Conservation (phyloP, 2,113 vertebrate species). For the Tauraco erythrolophus region DNA sequence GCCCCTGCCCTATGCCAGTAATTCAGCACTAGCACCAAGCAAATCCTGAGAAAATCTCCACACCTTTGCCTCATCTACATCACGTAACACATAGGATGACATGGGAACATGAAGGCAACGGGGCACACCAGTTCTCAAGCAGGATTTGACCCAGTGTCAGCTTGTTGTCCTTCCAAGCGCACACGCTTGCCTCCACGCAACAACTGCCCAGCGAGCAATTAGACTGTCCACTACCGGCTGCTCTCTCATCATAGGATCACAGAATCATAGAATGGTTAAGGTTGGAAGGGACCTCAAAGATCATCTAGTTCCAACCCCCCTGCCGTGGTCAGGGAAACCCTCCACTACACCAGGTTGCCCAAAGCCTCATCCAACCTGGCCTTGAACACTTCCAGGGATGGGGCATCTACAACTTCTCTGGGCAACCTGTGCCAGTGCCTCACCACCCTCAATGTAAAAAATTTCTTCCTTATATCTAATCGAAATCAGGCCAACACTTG, state of each 20-base stretch:
- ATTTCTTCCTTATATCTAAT: too few relatives aligned
- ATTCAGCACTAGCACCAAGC: not conserved
- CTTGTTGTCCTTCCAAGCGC: not conserved
- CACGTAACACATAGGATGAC: not conserved
- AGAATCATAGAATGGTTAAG: too few relatives aligned
- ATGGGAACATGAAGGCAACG: rapidly evolving
- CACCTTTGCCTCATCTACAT: not conserved
- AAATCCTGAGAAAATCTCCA: not conserved
- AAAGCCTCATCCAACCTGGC: too few relatives aligned
- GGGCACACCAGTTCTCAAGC: rapidly evolving
- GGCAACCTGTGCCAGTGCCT: too few relatives aligned
- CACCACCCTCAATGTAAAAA: too few relatives aligned
- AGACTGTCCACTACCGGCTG: not conserved
- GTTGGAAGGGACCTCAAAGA: too few relatives aligned
- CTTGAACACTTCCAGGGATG: too few relatives aligned
- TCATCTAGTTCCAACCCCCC: too few relatives aligned
- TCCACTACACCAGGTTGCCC: too few relatives aligned
- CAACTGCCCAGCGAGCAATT: not conserved
- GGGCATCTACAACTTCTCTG: too few relatives aligned
- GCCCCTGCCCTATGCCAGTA: not conserved
- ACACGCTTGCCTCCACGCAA: rapidly evolving
- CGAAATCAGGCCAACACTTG: not conserved
- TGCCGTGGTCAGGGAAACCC: too few relatives aligned
- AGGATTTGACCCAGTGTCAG: not conserved
- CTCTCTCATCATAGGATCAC: not conserved